Evolutionary conservation across 2,113 vertebrate species (phyloP), one percentile per base, ranked within the genome.

Genomic region (Lophochroa leadbeateri): DNA sequence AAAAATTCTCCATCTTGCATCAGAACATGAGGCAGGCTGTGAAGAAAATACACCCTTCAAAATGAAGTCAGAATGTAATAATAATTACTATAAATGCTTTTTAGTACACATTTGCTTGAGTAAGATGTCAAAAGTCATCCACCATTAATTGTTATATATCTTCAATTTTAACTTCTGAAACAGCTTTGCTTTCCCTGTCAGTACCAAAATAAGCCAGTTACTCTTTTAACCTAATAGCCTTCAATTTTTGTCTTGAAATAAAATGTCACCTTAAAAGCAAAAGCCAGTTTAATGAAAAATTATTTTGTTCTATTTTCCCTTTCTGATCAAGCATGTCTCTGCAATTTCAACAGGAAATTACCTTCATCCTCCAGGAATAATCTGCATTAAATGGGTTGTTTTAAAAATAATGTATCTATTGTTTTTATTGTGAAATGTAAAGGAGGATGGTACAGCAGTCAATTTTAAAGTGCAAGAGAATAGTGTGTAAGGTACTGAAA

Each of bases 271-370:
- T 85, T 49, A 71, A 78, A 92, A 95, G 39, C 27, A 86, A 88
- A 88, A 39, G 63, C 18, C 74, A 83, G 28, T 41, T 58, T 60
- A 55, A 60, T 68, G 46, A 86, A 88, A 91, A 82, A 70, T 21
- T 82, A 65, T 72, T 85, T 92, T 93, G n/a, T 65, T 96, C 52
- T 87, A 11, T 57, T 94, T 95, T 85, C 78, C 57, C 37, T 69
- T 90, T 88, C 50, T 70, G 69, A 83, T 88, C 79, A 86, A 92
- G 69, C 39, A 94, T 17, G 35, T 37, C 33, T 76, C 50, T 88
- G 44, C 64, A 78, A 81, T 82, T 86, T 64, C 82, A 93, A 81
- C 43, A 83, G 41, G 18, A 79, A 95, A 93, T 90, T 93, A 81
- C 75, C 82, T 92, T 94, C 47, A 64, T 68, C 43, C 64, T 90